These are phyloP conservation scores for Cyprinodon brontotheroides DNA, from an alignment of 2,113 vertebrate species.

Conservation along the genomic window DNA sequence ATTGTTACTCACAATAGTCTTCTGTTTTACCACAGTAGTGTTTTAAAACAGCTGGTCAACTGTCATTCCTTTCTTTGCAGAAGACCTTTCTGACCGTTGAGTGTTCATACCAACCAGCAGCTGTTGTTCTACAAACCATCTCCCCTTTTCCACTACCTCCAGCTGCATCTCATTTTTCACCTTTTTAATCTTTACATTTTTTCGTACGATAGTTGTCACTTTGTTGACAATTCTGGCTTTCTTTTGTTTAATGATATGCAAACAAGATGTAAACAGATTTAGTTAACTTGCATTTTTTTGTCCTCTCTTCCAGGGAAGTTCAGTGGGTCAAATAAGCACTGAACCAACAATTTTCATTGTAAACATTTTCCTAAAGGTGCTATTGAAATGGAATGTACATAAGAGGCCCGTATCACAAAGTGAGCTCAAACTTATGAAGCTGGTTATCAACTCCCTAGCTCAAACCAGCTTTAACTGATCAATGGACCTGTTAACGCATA, in stretches of 20 bases:
- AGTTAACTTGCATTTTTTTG: background rate
- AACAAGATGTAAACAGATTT: background rate
- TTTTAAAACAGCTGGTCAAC: slow-evolving; percentile 49
- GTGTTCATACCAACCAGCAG: slow-evolving; percentile 50
- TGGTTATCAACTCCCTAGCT: no score
- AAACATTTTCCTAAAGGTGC: no score
- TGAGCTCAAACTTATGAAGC: no score
- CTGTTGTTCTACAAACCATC: slow-evolving; percentile 34
- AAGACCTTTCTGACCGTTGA: slow-evolving; percentile 32
- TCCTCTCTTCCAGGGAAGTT: background rate
- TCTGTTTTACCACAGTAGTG: slow-evolving; percentile 51
- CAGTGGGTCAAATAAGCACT: background rate
- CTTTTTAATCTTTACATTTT: slow-evolving; percentile 7
- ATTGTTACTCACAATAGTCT: slow-evolving; percentile 61
- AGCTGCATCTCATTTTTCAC: slow-evolving; percentile 12
- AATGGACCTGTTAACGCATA: no score
- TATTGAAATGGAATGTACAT: no score
- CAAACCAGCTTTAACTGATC: no score
- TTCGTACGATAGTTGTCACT: background rate
- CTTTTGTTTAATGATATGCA: background rate
- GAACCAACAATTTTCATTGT: no score
- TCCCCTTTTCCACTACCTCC: slow-evolving; percentile 8
- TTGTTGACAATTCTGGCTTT: background rate
- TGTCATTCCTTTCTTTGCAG: slow-evolving; percentile 27
- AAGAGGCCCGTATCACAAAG: no score